phyloP scores from a whole-genome alignment of 1,140 invertebrate genomes.

The Steinernema khuongi region DNA sequence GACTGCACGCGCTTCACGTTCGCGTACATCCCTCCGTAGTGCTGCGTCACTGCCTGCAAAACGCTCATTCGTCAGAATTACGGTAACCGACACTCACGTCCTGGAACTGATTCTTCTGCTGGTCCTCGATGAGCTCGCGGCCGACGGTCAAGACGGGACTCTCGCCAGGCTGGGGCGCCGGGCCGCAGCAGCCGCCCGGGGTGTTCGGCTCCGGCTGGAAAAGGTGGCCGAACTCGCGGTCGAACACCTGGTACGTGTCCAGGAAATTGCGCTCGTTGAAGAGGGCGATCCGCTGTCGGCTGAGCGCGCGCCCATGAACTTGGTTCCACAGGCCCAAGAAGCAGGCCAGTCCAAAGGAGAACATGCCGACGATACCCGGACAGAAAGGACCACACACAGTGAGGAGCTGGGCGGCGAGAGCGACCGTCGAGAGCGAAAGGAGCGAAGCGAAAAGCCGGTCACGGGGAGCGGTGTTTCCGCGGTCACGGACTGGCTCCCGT shows the following conservation, averaged over 20 bases:
- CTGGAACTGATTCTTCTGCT: background rate
- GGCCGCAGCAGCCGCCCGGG: background rate
- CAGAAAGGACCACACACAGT: background rate
- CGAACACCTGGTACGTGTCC: background rate
- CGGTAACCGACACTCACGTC: background rate
- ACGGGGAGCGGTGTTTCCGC: background rate
- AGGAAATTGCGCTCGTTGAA: constrained; percentile 10
- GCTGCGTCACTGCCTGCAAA: background rate
- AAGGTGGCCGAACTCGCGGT: background rate
- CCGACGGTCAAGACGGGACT: background rate
- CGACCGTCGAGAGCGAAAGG: background rate
- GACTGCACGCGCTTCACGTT: constrained; percentile 3
- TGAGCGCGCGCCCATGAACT: background rate
- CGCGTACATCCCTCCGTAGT: background rate
- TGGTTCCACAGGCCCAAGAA: background rate
- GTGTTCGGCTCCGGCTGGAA: constrained; percentile 14
- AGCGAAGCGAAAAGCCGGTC: background rate
- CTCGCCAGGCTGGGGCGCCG: background rate
- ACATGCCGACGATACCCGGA: background rate
- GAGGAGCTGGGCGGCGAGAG: background rate
- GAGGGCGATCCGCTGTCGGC: background rate
- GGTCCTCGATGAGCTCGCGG: background rate
- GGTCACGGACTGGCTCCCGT: background rate
- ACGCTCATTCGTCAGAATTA: background rate
- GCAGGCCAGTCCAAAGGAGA: background rate